Evolutionary conservation across 2,888 invertebrate species (phyloP), one percentile per base, ranked within the genome.

Genomic region (Sicus ferrugineus): DNA sequence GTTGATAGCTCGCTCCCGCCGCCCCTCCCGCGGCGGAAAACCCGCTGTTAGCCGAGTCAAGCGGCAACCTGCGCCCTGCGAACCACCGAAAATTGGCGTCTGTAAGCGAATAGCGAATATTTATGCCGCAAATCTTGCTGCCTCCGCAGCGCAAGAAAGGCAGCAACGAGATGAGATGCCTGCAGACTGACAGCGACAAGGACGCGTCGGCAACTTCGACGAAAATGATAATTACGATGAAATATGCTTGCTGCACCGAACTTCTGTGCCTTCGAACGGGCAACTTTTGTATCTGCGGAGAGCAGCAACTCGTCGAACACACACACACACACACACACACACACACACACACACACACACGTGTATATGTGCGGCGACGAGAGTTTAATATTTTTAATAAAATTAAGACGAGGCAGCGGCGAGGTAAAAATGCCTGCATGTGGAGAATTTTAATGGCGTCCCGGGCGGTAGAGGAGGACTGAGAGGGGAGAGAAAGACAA

Each of bases 371-470:
- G 2, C 21, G 16, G 30, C 58, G 46, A 59, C 59, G 52, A 50
- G 52, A 67, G 46, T 46, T 58, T 77, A 77, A 78, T 77, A 79
- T 81, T 82, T 82, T 80, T 80, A 81, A 81, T 82, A 82, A 81
- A 82, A 81, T 81, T 81, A 82, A 80, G 77, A 78, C 73, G 73
- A 79, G 78, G 77, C 74, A 42, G 42, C n/a, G n/a, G n/a, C n/a
- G n/a, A 42, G 11, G 46, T n/a, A 30, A 66, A 54, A 66, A 64
- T 64, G 52, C 14, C 23, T 26, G 50, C 42, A 64, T 31, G 52
- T 16, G 31, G 21, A 21, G 50, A 21, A n/a, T 46, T 11, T 46
- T 46, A 21, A 54, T 14, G 23, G 28, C 54, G 54, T 2, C 9
- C 5, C 28, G 14, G 6, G 26, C 28, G 14, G 2, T 28, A 14